Conservation (phyloP, 2,797 vertebrate genomes). For the Gila robusta region DNA sequence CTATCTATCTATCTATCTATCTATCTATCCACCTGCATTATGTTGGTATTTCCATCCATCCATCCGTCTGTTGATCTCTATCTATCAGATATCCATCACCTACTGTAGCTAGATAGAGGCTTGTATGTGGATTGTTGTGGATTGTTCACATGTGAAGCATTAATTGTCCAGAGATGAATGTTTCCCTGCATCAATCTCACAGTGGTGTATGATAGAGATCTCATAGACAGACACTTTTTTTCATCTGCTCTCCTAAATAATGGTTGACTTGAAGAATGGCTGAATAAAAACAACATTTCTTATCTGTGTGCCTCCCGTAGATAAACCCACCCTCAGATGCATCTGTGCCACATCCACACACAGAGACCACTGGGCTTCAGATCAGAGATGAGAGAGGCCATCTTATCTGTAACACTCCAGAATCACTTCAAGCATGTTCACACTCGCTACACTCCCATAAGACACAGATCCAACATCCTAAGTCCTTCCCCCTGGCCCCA, state of each 20-base stretch:
- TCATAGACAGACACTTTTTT: conserved; percentile 2
- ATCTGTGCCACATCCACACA: conserved; percentile 21
- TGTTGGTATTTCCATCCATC: too few species aligned
- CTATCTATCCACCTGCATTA: too few species aligned
- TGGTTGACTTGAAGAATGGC: not conserved
- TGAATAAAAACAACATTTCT: conserved; percentile 13
- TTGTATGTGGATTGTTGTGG: not conserved
- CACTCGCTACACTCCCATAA: conserved; percentile 45
- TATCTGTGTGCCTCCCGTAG: not conserved
- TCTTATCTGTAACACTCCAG: conserved; percentile 60
- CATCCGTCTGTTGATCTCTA: too few species aligned
- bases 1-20: too few species aligned
- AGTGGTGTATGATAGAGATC: not conserved
- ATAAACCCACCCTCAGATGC: conserved; percentile 22
- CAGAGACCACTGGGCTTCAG: conserved; percentile 7
- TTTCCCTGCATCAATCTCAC: not conserved
- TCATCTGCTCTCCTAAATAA: not conserved
- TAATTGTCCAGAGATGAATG: not conserved
- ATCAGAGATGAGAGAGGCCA: conserved; percentile 48
- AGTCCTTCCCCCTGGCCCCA: conserved; percentile 49
- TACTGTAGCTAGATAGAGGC: too few species aligned
- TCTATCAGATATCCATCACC: too few species aligned
- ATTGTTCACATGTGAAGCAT: not conserved
- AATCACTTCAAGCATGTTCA: conserved; percentile 54
- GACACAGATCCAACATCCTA: conserved; percentile 33